Percentiles rank a stretch among this genome's conserved stretches.
These are phyloP conservation scores for Orthonevra nobilis DNA, from an alignment of 2,888 invertebrate genomes.

Conservation along the genomic window DNA sequence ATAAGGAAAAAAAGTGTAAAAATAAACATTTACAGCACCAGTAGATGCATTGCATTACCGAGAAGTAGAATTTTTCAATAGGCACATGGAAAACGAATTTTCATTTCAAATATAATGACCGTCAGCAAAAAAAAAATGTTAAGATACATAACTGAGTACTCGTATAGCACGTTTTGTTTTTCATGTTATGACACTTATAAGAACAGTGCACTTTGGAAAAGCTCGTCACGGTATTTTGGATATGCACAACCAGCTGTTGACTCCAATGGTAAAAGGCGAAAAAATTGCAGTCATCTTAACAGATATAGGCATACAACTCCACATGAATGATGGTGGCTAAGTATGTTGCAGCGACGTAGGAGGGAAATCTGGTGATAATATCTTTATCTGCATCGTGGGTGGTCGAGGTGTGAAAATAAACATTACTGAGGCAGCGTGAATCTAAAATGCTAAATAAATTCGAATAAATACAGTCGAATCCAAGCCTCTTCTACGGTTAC, in stretches of 20 bases:
- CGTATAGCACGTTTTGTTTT: no score
- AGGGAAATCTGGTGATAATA: conserved; percentile 3
- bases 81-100: conserved; percentile 55
- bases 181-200: conserved; percentile 46
- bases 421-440: conserved; percentile 10
- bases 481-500: no score
- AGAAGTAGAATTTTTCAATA: conserved; percentile 36
- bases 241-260: conserved; percentile 32
- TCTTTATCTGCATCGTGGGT: conserved; percentile 42
- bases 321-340: background rate
- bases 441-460: conserved; percentile 18
- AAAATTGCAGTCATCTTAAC: conserved; percentile 28
- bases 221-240: conserved; percentile 60
- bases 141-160: background rate
- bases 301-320: background rate
- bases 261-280: conserved; percentile 15
- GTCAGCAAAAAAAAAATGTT: no score
- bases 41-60: conserved; percentile 44
- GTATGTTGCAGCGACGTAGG: background rate
- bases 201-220: conserved; percentile 56
- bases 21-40: no score
- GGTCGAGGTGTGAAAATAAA: conserved; percentile 34
- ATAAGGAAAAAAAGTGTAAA: conserved; percentile 59
- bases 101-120: no score
- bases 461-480: conserved; percentile 5